Base-by-base conservation (phyloP, 1,140 invertebrate species). In the Alviniconcha marisindica region DNA sequence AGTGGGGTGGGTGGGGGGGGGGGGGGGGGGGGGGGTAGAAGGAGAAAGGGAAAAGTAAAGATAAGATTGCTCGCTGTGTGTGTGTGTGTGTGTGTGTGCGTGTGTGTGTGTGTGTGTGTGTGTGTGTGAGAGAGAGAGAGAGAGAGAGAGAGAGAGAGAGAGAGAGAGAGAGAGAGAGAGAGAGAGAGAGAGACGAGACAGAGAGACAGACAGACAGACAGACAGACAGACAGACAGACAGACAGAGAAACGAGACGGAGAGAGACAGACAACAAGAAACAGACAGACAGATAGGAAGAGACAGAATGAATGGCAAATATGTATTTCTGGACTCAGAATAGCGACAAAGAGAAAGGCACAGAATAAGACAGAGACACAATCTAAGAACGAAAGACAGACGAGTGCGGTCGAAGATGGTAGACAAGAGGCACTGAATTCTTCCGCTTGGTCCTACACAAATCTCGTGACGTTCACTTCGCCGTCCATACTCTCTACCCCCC, bases 91-190 rank as follows among this genome's bases (percentile, higher is more conserved):
- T 10, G 10, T 28, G 56, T n/a, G 56, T 60, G 56, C n/a, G 56
- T 60, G 56, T 60, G 56, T 60, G 56, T 60, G n/a, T 69, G 63
- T 69, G 63, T 69, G 63, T 69, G 63, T 69, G 63, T 69, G 63
- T 69, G 63, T 69, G 63, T 69, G 63, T 69, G 63, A 33, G 63
- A 33, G 63, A 51, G 44, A 77, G 24, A 51, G 33, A 54, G 76
- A 77, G 33, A 77, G n/a, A 51, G 76, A 51, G 15, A 38, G 1
- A 51, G 44, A 77, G 5, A 38, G 28, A n/a, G 24, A 51, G 44
- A 51, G 33, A 38, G 33, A 54, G 14, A 28, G 33, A 21, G 14
- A 38, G 33, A 38, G 14, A 38, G 44, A 38, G 7, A 51, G 44
- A n/a, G 2, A 51, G 76, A 77, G 24, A 38, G 44, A 51, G 21